These are phyloP conservation scores for Hypocryptadius cinnamomeus DNA, from an alignment of 2,113 vertebrate species.

Conservation along the genomic window DNA sequence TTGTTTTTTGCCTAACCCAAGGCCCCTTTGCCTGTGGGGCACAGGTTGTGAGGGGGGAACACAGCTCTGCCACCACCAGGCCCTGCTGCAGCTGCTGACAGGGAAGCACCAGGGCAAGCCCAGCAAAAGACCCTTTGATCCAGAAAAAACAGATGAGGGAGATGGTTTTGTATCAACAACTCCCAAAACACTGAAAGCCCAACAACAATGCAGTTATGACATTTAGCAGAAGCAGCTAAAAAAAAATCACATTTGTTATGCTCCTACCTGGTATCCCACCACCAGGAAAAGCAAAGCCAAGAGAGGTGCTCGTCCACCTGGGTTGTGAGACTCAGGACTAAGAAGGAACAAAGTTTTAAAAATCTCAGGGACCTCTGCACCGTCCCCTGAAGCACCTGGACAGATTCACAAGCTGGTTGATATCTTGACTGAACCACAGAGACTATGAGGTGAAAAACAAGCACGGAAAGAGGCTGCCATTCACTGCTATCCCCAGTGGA, in stretches of 20 bases:
- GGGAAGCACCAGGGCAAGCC: neutral
- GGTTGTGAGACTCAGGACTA: neutral
- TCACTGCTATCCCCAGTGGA: neutral
- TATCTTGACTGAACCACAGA: accelerated
- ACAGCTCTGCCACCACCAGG: neutral
- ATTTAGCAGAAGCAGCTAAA: neutral
- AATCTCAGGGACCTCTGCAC: neutral
- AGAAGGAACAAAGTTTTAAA: neutral
- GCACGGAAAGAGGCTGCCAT: neutral
- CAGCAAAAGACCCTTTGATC: neutral
- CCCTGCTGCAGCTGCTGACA: neutral
- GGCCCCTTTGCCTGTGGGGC: neutral
- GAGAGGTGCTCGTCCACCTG: neutral
- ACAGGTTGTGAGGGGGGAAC: no score
- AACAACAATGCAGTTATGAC: neutral
- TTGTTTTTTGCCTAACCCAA: neutral
- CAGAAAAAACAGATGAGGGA: neutral
- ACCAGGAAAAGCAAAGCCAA: neutral
- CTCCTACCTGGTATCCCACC: neutral
- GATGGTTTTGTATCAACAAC: neutral
- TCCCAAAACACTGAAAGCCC: neutral
- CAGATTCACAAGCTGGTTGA: neutral
- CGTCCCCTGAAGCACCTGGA: neutral
- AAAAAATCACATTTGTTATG: neutral
- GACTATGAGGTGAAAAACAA: neutral